Evolutionary conservation across 2,113 vertebrate genomes (phyloP).

Genomic region (Leptobrachium leishanense): DNA sequence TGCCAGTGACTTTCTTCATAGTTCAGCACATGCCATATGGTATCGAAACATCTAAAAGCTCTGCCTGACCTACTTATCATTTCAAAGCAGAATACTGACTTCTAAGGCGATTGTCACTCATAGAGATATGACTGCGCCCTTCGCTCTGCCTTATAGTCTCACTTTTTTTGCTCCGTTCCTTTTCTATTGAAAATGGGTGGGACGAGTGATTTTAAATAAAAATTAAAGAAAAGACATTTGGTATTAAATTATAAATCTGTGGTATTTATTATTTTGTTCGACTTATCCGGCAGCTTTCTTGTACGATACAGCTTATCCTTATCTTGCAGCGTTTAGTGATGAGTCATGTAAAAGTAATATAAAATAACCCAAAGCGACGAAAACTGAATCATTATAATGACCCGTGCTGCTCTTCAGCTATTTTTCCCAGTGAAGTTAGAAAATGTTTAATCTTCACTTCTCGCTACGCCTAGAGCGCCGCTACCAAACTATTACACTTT

Average conservation of each 20-base stretch:
- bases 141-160: background rate
- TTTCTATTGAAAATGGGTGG: background rate
- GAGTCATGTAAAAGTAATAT: background rate
- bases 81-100: constrained; percentile 19
- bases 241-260: background rate
- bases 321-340: background rate
- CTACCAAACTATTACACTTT: no score
- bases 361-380: background rate
- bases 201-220: background rate
- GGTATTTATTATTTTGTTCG: constrained; percentile 6
- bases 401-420: no score
- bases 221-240: background rate
- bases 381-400: no score
- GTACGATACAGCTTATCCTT: background rate
- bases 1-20: constrained; percentile 18
- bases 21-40: constrained; percentile 32
- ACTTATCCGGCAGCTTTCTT: background rate
- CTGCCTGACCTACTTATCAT: constrained; percentile 38
- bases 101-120: constrained; percentile 35
- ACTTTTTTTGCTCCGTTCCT: background rate
- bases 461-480: no score
- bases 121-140: constrained; percentile 10
- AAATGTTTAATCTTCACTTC: no score
- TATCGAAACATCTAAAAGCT: constrained; percentile 32
- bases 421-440: no score